Evolutionary conservation across 2,888 invertebrate genomes (phyloP), one percentile per base, ranked within the genome.

Genomic region (Rhamnusium bicolor): DNA sequence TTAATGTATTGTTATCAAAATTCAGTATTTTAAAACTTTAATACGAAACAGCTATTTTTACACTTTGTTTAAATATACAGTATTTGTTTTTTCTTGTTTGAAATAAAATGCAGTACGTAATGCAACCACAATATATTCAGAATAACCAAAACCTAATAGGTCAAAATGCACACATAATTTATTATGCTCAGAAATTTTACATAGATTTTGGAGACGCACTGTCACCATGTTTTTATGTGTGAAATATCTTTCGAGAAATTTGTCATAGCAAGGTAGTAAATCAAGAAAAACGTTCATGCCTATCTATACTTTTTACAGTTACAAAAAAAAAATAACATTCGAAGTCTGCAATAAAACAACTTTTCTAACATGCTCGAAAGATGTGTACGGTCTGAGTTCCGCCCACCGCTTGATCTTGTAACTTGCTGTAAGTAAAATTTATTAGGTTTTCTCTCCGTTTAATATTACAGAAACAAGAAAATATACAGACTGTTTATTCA

Each of bases 331-430:
- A 40, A 5, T 5, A 51, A 51, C 51, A 51, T 18, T 16, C 12
- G 18, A 40, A 6, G 19, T 16, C 12, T 53, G 51, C 65, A 51
- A 65, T 29, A 65, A 65, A 32, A 67, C 65, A 32, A 46, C 62
- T 14, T 49, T 53, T 19, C 32, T 40, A 56, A 56, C 67, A 67
- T 54, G 46, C 24, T 19, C 14, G 14, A 40, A 53, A 65, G 32
- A 67, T 46, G 51, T 67, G 21, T 40, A 53, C 16, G 32, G 10
- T 53, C 19, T 40, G 56, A 21, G 72, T 74, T 74, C 61, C 77
- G 75, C 77, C 77, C 69, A 77, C 77, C 68, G 73, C 71, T 69
- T 54, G 18, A 32, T 51, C 75, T 75, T 72, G 77, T 74, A 77
- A 67, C 66, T 60, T 67, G 69, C 56, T 72, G 70, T 75, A 72